Percentiles rank a stretch among this genome's conserved stretches.
These are phyloP conservation scores for Trogon melanurus DNA, from an alignment of 2,113 vertebrate species.

Conservation along the genomic window DNA sequence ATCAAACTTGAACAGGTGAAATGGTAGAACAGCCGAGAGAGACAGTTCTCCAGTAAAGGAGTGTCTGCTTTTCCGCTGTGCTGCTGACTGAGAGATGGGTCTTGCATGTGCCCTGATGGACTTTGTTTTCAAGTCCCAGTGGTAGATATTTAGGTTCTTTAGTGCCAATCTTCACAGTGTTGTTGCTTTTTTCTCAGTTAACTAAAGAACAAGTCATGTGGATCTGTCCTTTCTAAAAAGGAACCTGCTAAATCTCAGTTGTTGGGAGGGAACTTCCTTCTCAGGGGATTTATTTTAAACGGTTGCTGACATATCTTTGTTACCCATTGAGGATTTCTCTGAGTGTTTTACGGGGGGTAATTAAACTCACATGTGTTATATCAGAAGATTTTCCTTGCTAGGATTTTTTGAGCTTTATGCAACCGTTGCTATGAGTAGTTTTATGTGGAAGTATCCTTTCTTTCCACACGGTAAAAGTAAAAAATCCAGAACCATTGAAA, in stretches of 20 bases:
- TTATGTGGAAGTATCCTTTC: background rate
- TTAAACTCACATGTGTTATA: background rate
- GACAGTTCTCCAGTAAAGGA: background rate
- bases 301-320: background rate
- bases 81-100: background rate
- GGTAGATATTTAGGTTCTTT: background rate
- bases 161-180: background rate
- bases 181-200: background rate
- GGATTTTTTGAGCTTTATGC: background rate
- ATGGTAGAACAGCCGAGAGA: background rate
- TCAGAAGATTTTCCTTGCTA: background rate
- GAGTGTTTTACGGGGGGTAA: background rate
- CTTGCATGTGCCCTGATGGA: background rate
- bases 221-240: background rate
- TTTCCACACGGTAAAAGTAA: background rate
- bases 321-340: background rate
- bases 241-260: background rate
- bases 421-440: background rate
- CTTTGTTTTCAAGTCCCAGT: background rate
- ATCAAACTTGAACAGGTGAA: constrained; percentile 68
- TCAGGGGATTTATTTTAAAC: background rate
- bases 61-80: background rate
- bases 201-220: background rate
- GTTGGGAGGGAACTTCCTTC: background rate
- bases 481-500: background rate